Percentiles rank a stretch among this genome's conserved stretches.
Conservation (phyloP, 2,888 invertebrate species). For the Copidosoma aretas region DNA sequence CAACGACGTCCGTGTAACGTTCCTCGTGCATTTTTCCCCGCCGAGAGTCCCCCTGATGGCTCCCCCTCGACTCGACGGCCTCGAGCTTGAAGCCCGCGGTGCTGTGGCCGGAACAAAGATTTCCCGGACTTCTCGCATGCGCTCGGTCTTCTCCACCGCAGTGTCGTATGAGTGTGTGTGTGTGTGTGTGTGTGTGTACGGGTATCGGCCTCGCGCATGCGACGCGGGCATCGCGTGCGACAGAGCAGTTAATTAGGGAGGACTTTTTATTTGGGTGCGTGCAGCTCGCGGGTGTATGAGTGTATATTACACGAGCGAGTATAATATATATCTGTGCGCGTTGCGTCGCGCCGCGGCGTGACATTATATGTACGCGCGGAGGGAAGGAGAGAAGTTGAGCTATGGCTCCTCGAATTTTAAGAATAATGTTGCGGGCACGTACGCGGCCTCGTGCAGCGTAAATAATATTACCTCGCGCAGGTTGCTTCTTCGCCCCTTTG, state of each 20-base stretch:
- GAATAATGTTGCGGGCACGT: constrained; percentile 23
- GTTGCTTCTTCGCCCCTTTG: no score
- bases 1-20: no score
- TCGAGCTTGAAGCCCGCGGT: no score
- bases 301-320: background rate
- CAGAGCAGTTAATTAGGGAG: constrained; percentile 39
- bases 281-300: constrained; percentile 6
- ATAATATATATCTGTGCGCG: no score
- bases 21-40: background rate
- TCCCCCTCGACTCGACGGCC: background rate
- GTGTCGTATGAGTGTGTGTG: no score
- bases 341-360: no score
- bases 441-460: no score
- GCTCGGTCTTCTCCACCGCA: no score
- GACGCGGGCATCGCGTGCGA: constrained; percentile 32
- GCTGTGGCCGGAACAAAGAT: background rate
- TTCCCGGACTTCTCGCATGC: constrained; percentile 19
- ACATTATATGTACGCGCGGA: no score
- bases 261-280: constrained; percentile 36
- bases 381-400: no score
- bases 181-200: no score
- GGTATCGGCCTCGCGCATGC: background rate
- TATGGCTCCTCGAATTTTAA: constrained; percentile 22
- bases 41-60: background rate
- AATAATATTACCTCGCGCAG: no score